Conservation (phyloP, 2,113 vertebrate species). For the Alectura lathami region DNA sequence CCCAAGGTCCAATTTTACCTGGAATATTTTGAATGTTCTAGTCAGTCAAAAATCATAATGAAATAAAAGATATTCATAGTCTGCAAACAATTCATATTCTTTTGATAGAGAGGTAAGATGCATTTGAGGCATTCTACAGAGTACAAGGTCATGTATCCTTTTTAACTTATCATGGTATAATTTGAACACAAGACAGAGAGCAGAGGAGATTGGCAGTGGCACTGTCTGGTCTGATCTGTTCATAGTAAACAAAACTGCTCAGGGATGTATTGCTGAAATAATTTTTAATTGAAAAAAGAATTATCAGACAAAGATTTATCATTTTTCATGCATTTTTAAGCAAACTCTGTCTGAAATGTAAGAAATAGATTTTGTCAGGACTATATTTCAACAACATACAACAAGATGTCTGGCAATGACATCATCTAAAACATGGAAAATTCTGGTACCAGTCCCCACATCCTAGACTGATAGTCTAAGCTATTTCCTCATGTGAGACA, state of each 20-base stretch:
- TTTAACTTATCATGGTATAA: constrained; percentile 13
- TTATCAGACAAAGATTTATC: neutral
- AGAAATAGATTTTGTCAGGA: constrained; percentile 1
- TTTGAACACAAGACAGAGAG: constrained; percentile 16
- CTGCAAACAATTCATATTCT: neutral
- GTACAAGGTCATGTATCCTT: neutral
- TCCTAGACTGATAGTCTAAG: neutral
- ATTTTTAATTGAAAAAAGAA: constrained; percentile 37
- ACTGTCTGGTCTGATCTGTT: constrained; percentile 17
- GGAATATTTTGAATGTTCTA: neutral
- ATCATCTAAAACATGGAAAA: neutral
- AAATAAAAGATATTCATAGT: neutral
- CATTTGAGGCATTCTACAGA: neutral
- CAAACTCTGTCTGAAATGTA: neutral
- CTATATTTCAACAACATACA: neutral
- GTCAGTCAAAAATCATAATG: neutral
- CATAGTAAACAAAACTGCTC: constrained; percentile 4
- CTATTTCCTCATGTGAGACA: neutral
- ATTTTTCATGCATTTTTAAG: constrained; percentile 22
- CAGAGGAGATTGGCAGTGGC: neutral
- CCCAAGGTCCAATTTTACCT: neutral
- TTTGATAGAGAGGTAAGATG: neutral
- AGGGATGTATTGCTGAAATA: neutral
- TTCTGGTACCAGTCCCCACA: neutral
- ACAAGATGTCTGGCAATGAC: neutral